Conservation (phyloP, 2,888 invertebrate genomes). For the Pegoplata infirma region DNA sequence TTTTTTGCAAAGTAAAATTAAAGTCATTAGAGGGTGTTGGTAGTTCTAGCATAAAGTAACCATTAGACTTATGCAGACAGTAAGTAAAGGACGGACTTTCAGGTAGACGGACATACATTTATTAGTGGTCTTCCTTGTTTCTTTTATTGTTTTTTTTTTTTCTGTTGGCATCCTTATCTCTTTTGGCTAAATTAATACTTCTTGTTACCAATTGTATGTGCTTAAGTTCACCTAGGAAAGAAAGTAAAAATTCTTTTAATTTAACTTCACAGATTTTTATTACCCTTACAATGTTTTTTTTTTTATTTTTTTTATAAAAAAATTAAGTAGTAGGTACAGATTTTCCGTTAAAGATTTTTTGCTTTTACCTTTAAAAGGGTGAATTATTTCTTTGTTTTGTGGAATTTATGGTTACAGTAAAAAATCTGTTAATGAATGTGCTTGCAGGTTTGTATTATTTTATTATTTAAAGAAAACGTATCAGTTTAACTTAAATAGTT, state of each 20-base stretch:
- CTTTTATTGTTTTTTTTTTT: background rate
- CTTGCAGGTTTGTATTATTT: slow-evolving; percentile 45
- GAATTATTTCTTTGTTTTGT: slow-evolving; percentile 47
- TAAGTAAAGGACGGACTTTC: slow-evolving; percentile 4
- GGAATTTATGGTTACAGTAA: slow-evolving; percentile 49
- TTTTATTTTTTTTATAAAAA: slow-evolving; percentile 24
- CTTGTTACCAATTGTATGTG: background rate
- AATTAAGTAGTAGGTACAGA: slow-evolving; percentile 38
- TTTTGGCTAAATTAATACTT: slow-evolving; percentile 27
- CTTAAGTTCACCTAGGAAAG: slow-evolving; percentile 32
- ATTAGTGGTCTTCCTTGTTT: slow-evolving; percentile 51
- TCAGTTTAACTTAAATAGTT: too few species aligned
- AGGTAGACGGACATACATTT: slow-evolving; percentile 48
- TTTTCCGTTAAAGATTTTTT: slow-evolving; percentile 49
- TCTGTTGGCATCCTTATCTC: slow-evolving; percentile 33
- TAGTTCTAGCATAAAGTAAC: slow-evolving; percentile 37
- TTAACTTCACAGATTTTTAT: slow-evolving; percentile 57
- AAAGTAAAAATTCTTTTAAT: slow-evolving; percentile 56
- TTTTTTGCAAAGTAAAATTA: slow-evolving; percentile 14
- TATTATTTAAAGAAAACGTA: too few species aligned
- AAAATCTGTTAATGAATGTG: slow-evolving; percentile 35
- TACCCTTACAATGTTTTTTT: slow-evolving; percentile 32
- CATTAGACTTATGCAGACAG: slow-evolving; percentile 12
- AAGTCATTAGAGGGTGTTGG: slow-evolving; percentile 56
- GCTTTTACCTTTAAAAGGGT: slow-evolving; percentile 20